Evolutionary conservation across 2,888 invertebrate species (phyloP).

Genomic region (Rutpela maculata): DNA sequence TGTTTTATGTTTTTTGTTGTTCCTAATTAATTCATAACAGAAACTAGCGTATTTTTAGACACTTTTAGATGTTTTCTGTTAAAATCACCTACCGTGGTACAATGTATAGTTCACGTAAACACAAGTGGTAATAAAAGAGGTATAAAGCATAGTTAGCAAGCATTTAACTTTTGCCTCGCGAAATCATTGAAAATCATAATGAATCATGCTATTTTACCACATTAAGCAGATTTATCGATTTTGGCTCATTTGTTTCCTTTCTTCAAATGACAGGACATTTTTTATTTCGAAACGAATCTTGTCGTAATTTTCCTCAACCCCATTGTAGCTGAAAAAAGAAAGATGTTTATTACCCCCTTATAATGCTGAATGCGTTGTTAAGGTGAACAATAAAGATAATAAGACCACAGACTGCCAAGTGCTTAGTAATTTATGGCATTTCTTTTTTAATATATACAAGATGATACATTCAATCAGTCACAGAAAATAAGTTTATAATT

Average conservation of each 20-base stretch:
- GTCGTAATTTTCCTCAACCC: slow-evolving; percentile 17
- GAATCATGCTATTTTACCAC: slow-evolving; percentile 7
- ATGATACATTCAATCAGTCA: neutral
- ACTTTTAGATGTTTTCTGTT: too few relatives aligned
- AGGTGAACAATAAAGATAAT: slow-evolving; percentile 5
- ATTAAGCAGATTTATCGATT: slow-evolving; percentile 13
- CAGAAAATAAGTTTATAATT: neutral
- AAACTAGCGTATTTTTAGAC: too few relatives aligned
- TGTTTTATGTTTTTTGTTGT: too few relatives aligned
- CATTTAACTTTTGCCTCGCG: neutral
- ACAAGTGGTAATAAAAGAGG: slow-evolving; percentile 2
- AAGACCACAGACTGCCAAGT: neutral
- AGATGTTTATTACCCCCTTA: neutral
- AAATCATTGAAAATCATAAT: slow-evolving; percentile 10
- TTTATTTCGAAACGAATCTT: neutral
- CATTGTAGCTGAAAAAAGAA: slow-evolving; percentile 10
- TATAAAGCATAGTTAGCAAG: neutral
- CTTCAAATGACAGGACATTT: neutral
- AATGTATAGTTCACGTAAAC: neutral
- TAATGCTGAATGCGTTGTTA: slow-evolving; percentile 2
- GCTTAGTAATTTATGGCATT: neutral
- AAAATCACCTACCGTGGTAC: too few relatives aligned
- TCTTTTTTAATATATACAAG: neutral
- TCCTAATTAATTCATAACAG: too few relatives aligned
- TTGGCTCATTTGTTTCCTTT: slow-evolving; percentile 13